Evolutionary conservation across 92 coral and sea anemone species (phyloP), one percentile per base, ranked within the genome.

Genomic region (Diadumene lineata): DNA sequence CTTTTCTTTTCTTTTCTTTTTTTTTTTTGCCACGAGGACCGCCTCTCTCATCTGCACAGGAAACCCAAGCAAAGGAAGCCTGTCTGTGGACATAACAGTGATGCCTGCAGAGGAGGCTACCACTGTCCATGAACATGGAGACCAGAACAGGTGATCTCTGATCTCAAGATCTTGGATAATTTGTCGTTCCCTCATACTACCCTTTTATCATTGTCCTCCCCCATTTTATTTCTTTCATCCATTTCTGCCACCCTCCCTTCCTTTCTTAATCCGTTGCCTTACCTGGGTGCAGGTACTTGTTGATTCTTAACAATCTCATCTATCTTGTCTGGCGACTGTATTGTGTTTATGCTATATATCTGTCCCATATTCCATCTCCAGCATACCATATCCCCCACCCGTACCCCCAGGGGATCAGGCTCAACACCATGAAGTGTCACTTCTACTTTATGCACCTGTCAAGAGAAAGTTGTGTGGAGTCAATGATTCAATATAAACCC

Each of bases 281-380:
- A 66, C n/a, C n/a, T n/a, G n/a, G n/a, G 76, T 4, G 11, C 27
- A 46, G 57, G 75, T 19, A 33, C 38, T 62, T 50, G 44, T 18
- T 55, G 58, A 34, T 57, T 50, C 29, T 29, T 48, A 19, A 44
- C 66, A 27, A 58, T 46, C 16, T 29, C 69, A 11, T 66, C 84
- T 8, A 51, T 34, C 28, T 81, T 83, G 31, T 77, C 84, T 19
- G 83, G 85, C 33, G 75, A 66, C 24, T 81, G 53, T 44, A 84
- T 84, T 46, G 84, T 80, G 48, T 79, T 78, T 16, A 91, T 75
- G 30, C 79, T 44, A 56, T 75, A 87, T 43, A 34, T 30, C 60
- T 84, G 84, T 8, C 71, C 88, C 62, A 78, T 73, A 56, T 46
- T 58, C 97, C 97, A 91, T 76, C 86, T 77, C 97, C 97, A 91